A percentile compares a stretch with the other conserved stretches of the same genome.
Evolutionary conservation across 1,140 invertebrate species (phyloP).

Genomic region (Caenorhabditis remanei): DNA sequence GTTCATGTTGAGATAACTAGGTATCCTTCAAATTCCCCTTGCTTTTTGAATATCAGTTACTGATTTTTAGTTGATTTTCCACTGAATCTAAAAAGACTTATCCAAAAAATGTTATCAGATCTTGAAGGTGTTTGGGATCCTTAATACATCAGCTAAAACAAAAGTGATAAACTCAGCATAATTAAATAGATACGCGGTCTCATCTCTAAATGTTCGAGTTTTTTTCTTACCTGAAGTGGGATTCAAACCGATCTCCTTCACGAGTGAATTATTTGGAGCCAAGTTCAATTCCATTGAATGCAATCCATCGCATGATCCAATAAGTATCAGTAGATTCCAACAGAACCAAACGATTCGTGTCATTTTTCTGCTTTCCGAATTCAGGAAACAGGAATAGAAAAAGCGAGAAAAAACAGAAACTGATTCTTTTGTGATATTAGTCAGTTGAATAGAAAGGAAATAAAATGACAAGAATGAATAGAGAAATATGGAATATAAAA

Average conservation of each 20-base stretch:
- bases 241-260: not conserved
- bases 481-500: not conserved
- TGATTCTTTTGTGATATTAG: not conserved
- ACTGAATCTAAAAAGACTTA: too few relatives aligned
- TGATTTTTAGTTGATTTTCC: too few relatives aligned
- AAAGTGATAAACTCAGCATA: too few relatives aligned
- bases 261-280: not conserved
- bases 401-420: not conserved
- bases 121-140: too few relatives aligned
- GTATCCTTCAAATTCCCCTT: too few relatives aligned
- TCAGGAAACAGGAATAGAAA: not conserved
- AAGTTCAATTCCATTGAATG: not conserved
- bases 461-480: constrained; percentile 17
- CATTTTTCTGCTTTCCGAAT: not conserved
- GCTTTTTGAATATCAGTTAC: too few relatives aligned
- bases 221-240: not conserved
- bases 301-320: not conserved
- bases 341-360: not conserved
- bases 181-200: not conserved
- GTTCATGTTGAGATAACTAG: too few relatives aligned
- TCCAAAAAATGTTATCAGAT: too few relatives aligned
- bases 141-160: too few relatives aligned
- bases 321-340: not conserved
- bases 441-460: not conserved
- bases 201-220: not conserved